A percentile compares a stretch with the other conserved stretches of the same genome.
Evolutionary conservation across 2,797 vertebrate species (phyloP).

Genomic region (Chanos chanos): DNA sequence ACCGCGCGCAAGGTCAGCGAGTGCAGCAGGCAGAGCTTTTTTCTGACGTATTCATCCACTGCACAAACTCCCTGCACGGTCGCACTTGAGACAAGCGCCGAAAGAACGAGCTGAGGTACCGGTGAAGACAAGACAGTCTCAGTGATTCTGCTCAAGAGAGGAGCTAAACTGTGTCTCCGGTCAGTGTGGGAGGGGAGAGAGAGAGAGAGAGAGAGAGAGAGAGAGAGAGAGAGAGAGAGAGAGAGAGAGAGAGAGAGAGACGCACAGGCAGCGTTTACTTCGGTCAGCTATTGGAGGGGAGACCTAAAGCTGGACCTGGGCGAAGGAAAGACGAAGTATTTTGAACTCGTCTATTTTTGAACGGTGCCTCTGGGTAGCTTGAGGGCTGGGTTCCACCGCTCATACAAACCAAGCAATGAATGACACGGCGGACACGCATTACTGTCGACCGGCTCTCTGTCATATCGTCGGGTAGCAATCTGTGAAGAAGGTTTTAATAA

Average conservation of each 20-base stretch:
- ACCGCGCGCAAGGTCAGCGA: slow-evolving; percentile 68
- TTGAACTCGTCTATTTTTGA: slow-evolving; percentile 58
- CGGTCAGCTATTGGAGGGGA: no score
- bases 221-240: slow-evolving; percentile 3
- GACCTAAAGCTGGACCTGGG: slow-evolving; percentile 16
- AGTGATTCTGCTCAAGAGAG: background rate
- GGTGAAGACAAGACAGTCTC: no score
- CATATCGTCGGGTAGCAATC: slow-evolving; percentile 44
- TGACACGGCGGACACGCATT: slow-evolving; percentile 41
- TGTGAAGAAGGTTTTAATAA: slow-evolving; percentile 12
- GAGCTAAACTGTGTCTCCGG: slow-evolving; percentile 36
- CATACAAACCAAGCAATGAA: slow-evolving; percentile 60
- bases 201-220: slow-evolving; percentile 4
- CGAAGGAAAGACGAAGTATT: slow-evolving; percentile 58
- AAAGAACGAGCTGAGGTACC: no score
- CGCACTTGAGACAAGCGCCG: slow-evolving; percentile 54
- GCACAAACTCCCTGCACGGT: slow-evolving; percentile 49
- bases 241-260: background rate
- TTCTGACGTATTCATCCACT: slow-evolving; percentile 60
- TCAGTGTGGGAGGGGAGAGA: background rate
- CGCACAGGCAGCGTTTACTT: background rate
- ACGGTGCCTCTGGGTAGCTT: slow-evolving; percentile 45
- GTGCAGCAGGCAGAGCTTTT: slow-evolving; percentile 67
- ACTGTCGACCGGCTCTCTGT: slow-evolving; percentile 59
- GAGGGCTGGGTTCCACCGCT: slow-evolving; percentile 57